Evolutionary conservation across 1,140 invertebrate genomes (phyloP).

Genomic region (Euborellia annulipes): DNA sequence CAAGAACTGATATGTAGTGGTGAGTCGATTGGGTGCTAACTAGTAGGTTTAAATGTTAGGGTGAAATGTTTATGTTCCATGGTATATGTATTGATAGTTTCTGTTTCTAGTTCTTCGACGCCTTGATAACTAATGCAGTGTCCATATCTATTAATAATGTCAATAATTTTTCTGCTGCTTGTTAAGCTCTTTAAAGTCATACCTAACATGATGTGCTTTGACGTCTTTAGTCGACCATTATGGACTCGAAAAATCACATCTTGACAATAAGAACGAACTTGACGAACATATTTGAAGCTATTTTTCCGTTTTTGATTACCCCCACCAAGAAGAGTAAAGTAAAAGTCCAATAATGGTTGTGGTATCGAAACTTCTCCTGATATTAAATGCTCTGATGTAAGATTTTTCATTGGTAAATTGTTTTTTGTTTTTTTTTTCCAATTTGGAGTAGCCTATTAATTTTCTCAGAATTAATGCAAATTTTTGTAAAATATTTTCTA

Average conservation of each 20-base stretch:
- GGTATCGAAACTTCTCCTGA: constrained; percentile 13
- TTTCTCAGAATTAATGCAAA: constrained; percentile 17
- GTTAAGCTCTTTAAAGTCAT: constrained; percentile 21
- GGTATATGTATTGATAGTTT: too few species aligned
- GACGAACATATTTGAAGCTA: constrained; percentile 8
- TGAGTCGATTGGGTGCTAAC: too few species aligned
- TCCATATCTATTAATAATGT: constrained; percentile 17
- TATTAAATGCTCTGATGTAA: constrained; percentile 13
- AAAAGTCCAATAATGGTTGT: constrained; percentile 13
- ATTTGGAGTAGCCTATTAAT: constrained; percentile 13
- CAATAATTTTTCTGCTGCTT: constrained; percentile 19
- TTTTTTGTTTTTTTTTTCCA: constrained; percentile 11
- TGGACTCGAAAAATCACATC: constrained; percentile 17
- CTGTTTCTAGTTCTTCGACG: constrained; percentile 13
- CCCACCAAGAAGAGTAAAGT: constrained; percentile 9
- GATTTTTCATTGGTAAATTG: constrained; percentile 9
- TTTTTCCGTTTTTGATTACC: constrained; percentile 10
- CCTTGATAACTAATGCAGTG: constrained; percentile 17
- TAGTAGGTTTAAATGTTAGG: too few species aligned
- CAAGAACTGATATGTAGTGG: too few species aligned
- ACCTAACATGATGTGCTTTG: constrained; percentile 20
- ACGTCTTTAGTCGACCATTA: constrained; percentile 19
- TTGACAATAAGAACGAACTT: constrained; percentile 14
- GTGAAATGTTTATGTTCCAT: too few species aligned
- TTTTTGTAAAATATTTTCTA: constrained; percentile 15